phyloP scores from a whole-genome alignment of 1,140 invertebrate genomes.

The Centruroides sculpturatus region DNA sequence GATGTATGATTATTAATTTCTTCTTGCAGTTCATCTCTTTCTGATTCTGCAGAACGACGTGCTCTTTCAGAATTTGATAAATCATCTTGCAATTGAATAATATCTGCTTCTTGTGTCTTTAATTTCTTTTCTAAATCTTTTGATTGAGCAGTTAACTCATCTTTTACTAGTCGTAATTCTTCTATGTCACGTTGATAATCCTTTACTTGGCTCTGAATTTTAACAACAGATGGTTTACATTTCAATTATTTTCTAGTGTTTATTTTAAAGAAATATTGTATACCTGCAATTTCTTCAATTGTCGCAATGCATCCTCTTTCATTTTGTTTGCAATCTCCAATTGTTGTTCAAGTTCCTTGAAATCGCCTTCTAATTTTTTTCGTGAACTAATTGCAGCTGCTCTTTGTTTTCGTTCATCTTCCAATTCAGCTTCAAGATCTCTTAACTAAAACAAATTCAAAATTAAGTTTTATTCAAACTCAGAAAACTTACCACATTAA shows the following conservation, averaged over 20 bases:
- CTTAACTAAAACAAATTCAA: slow-evolving; percentile 38
- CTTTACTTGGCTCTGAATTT: slow-evolving; percentile 52
- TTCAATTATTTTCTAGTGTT: no score
- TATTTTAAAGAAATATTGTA: background rate
- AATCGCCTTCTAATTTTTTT: slow-evolving; percentile 92
- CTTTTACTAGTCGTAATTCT: slow-evolving; percentile 66
- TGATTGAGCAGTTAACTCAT: slow-evolving; percentile 59
- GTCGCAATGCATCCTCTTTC: slow-evolving; percentile 94
- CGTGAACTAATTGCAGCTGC: slow-evolving; percentile 66
- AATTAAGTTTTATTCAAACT: no score
- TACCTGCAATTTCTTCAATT: slow-evolving; percentile 78
- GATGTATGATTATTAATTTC: slow-evolving; percentile 69
- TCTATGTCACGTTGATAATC: slow-evolving; percentile 83
- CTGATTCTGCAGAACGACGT: slow-evolving; percentile 69
- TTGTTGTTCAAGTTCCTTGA: slow-evolving; percentile 85
- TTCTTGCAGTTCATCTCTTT: slow-evolving; percentile 70
- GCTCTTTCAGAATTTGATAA: slow-evolving; percentile 68
- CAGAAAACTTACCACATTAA: no score
- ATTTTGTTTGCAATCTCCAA: slow-evolving; percentile 89
- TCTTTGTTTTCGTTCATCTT: slow-evolving; percentile 89
- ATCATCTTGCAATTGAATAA: slow-evolving; percentile 79
- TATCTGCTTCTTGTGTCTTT: slow-evolving; percentile 81
- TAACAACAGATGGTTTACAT: no score
- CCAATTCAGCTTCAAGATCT: slow-evolving; percentile 85
- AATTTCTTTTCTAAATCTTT: slow-evolving; percentile 86